Conservation (phyloP, 2,888 invertebrate species). For the Chrysina gloriosa region DNA sequence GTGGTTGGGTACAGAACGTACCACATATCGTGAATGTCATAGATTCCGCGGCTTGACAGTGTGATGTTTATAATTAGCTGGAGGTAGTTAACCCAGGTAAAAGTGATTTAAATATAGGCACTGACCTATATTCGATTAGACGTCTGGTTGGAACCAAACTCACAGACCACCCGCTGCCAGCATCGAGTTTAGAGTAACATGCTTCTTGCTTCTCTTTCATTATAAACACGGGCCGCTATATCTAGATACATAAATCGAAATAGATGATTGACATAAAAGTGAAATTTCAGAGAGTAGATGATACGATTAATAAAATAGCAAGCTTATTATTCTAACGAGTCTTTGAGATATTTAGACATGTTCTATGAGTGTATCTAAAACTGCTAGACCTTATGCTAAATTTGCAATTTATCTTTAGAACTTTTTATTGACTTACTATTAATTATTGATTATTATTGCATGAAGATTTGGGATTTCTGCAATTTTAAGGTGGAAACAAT, state of each 20-base stretch:
- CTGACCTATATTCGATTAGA: slow-evolving; percentile 61
- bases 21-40: slow-evolving; percentile 41
- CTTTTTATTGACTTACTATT: too few species aligned
- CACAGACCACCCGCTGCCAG: slow-evolving; percentile 37
- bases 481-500: too few species aligned
- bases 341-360: too few species aligned
- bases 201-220: slow-evolving; percentile 7
- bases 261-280: background rate
- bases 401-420: too few species aligned
- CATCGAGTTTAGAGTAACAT: slow-evolving; percentile 16
- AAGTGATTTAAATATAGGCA: slow-evolving; percentile 63
- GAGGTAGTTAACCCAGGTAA: slow-evolving; percentile 65
- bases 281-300: too few species aligned
- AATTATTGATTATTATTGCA: too few species aligned
- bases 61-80: slow-evolving; percentile 57
- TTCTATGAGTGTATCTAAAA: too few species aligned
- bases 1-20: slow-evolving; percentile 11
- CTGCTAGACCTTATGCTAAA: too few species aligned
- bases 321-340: too few species aligned
- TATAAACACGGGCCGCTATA: background rate
- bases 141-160: slow-evolving; percentile 45
- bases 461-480: too few species aligned
- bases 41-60: slow-evolving; percentile 51
- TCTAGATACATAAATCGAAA: background rate
- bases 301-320: too few species aligned